Evolutionary conservation across 2,888 invertebrate species (phyloP).

Genomic region (Neocrepidodera transversa): DNA sequence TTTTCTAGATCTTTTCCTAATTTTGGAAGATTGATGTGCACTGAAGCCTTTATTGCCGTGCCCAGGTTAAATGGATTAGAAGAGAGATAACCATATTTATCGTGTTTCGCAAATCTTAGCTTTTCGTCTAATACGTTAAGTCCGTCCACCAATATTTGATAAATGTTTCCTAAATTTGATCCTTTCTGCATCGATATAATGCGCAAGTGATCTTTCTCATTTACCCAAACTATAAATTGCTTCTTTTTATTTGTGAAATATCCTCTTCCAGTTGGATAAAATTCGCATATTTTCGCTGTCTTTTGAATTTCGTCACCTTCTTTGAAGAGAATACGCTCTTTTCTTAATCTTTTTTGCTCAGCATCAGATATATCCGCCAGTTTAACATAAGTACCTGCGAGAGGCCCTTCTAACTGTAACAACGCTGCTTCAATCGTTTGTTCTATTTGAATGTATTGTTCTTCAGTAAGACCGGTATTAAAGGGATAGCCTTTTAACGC

Average conservation of each 20-base stretch:
- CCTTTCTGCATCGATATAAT: constrained; percentile 1
- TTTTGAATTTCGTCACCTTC: background rate
- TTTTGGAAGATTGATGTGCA: constrained; percentile 1
- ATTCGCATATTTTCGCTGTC: background rate
- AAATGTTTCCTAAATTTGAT: background rate
- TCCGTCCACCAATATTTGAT: background rate
- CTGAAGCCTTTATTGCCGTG: background rate
- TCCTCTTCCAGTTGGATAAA: background rate
- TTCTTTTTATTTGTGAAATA: background rate
- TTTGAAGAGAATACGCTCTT: background rate
- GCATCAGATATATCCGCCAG: background rate
- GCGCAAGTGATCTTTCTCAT: constrained; percentile 6
- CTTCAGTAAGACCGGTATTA: background rate
- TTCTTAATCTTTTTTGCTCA: background rate
- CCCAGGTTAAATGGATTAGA: background rate
- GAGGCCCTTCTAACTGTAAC: background rate
- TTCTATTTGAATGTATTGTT: background rate
- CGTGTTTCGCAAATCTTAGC: background rate
- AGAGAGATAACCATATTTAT: background rate
- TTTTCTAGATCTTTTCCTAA: background rate
- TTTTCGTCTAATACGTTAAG: background rate
- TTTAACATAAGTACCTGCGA: background rate
- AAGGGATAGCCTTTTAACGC: background rate
- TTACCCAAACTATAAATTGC: background rate
- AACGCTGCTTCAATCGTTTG: background rate